Base-by-base conservation (phyloP, 2,113 vertebrate species). In the Speoplatyrhinus poulsoni region DNA sequence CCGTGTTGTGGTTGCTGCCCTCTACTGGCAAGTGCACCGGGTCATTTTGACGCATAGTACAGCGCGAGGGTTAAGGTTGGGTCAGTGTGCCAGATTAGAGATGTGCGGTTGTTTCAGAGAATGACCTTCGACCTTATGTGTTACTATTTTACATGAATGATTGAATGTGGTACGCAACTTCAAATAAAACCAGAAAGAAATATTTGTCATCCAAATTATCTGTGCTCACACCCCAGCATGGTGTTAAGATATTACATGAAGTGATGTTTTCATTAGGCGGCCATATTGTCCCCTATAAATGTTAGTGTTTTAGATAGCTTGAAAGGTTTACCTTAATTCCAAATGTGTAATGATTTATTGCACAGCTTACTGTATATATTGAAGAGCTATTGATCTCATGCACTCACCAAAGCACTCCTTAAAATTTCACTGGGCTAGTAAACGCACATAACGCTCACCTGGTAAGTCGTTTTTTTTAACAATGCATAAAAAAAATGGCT, bases 341-440 rank as follows among this genome's bases (percentile, higher is more conserved):
- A 26, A 55, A 56, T n/a, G 60, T 53, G 49, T 60, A 70, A 64
- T 77, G 77, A 88, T 85, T 83, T 74, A 88, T 46, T 69, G 72
- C 17, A 12, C 16, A 61, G 64, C 49, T 61, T 81, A 52, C 13
- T 12, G 56, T 17, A 17, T 36, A 58, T 62, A 75, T 67, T 65
- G 76, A 81, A 81, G 64, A 76, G 68, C 62, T 78, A 83, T 86
- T 75, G 77, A 87, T 88, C 73, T 68, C 49, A 70, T 65, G 58
- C 69, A 62, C 82, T 75, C 59, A 81, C 72, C 2, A 1, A 68
- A 73, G 61, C 79, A 63, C 70, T 82, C 72, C 68, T 87, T 80
- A 82, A 86, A 77, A 76, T 82, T 79, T 85, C 75, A 84, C 73
- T 55, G 60, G 54, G 63, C 73, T 73, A 84, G 81, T 84, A 84